Evolutionary conservation across 2,797 vertebrate genomes (phyloP).

Genomic region (Rousettus madagascariensis): DNA sequence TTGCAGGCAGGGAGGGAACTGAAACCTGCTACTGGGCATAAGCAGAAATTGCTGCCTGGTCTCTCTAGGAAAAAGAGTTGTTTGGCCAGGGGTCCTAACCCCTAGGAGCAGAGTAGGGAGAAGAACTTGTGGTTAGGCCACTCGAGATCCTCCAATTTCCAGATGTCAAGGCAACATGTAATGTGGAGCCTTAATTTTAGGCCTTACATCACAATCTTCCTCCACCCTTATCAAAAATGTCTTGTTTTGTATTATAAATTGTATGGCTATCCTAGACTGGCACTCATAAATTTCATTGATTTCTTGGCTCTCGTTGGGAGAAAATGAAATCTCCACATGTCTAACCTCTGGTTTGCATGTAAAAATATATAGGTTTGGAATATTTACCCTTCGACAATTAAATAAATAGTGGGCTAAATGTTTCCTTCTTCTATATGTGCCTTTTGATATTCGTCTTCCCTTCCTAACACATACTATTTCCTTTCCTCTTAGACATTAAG

Average conservation of each 20-base stretch:
- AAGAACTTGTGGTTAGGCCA: accelerated
- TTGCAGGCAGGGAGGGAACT: background rate
- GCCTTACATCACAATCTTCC: accelerated
- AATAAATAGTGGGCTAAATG: background rate
- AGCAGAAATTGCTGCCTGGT: background rate
- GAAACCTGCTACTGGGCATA: background rate
- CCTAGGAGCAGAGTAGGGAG: background rate
- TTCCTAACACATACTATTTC: background rate
- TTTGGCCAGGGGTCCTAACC: background rate
- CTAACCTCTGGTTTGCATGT: background rate
- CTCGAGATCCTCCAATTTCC: background rate
- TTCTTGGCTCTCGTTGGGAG: background rate
- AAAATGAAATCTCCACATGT: background rate
- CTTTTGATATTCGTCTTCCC: background rate
- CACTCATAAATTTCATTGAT: background rate
- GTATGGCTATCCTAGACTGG: background rate
- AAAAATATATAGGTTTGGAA: background rate
- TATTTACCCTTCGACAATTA: background rate
- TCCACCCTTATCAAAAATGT: background rate
- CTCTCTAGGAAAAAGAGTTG: too few relatives aligned
- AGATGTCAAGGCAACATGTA: background rate
- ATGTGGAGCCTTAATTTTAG: background rate
- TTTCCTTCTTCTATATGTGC: background rate
- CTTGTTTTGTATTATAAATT: background rate
- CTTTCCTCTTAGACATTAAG: background rate